Conservation (phyloP, 2,113 vertebrate species). For the Fulmarus glacialis region DNA sequence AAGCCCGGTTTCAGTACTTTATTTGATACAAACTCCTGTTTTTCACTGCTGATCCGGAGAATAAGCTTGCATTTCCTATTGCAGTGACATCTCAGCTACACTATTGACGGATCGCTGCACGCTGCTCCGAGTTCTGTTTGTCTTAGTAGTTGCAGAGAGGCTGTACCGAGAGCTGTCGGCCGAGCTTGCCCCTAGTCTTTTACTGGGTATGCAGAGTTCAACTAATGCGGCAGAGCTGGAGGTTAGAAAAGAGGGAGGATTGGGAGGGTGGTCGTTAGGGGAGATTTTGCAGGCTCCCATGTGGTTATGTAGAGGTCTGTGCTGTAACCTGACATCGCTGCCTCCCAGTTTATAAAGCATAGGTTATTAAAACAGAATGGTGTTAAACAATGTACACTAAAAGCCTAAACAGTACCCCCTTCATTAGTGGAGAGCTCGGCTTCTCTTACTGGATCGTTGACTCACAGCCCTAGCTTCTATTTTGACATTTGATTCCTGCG, state of each 20-base stretch:
- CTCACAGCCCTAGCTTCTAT: background rate
- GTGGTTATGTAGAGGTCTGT: background rate
- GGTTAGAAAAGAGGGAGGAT: background rate
- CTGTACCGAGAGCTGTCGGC: fast-evolving
- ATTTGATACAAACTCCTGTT: background rate
- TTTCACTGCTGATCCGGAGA: background rate
- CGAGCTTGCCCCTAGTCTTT: fast-evolving
- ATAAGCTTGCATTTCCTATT: background rate
- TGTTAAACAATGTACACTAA: background rate
- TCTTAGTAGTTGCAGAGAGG: background rate
- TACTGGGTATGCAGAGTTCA: background rate
- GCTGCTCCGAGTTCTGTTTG: background rate
- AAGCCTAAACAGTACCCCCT: background rate
- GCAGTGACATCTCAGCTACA: background rate
- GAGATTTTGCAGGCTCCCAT: background rate
- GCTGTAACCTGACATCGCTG: background rate
- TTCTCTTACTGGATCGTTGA: background rate
- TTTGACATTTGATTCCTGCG: background rate
- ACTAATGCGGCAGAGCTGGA: background rate
- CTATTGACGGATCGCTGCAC: fast-evolving
- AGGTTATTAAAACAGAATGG: background rate
- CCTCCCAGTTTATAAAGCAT: background rate
- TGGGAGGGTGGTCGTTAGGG: background rate
- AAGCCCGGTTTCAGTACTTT: background rate
- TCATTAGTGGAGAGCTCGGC: background rate